Evolutionary conservation across 2,113 vertebrate species (phyloP).

Genomic region (Heteronetta atricapilla): DNA sequence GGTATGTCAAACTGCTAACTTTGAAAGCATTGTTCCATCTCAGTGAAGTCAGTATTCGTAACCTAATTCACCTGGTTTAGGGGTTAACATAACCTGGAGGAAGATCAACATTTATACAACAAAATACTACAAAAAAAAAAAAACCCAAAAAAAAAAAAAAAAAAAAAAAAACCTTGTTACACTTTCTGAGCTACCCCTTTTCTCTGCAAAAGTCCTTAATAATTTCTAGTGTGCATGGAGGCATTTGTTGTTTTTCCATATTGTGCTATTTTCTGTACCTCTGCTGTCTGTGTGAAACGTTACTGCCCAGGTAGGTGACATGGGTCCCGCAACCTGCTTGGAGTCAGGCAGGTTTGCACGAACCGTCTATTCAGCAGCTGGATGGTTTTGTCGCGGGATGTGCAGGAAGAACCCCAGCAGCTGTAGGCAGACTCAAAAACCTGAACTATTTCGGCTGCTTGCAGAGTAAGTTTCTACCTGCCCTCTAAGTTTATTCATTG

Average conservation of each 20-base stretch:
- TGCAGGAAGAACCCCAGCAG: neutral
- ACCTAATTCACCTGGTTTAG: neutral
- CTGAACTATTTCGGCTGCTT: neutral
- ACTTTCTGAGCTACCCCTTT: neutral
- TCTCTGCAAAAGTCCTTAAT: neutral
- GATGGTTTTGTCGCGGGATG: neutral
- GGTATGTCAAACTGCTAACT: neutral
- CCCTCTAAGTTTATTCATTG: neutral
- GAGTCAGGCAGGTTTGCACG: neutral
- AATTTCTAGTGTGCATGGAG: neutral
- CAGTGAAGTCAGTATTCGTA: neutral
- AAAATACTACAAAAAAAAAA: neutral
- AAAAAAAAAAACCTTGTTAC: neutral
- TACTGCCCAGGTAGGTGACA: neutral
- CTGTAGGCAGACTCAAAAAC: neutral
- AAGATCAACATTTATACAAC: neutral
- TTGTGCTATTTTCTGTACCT: rapidly evolving
- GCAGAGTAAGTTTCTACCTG: neutral
- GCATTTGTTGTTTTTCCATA: neutral
- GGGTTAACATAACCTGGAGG: neutral
- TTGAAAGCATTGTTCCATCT: neutral
- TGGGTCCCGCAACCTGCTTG: neutral
- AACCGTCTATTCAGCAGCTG: neutral
- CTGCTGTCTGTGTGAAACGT: neutral
- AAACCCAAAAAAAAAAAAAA: neutral